phyloP scores from a whole-genome alignment of 2,797 vertebrate species.

The Lithobates sylvaticus region DNA sequence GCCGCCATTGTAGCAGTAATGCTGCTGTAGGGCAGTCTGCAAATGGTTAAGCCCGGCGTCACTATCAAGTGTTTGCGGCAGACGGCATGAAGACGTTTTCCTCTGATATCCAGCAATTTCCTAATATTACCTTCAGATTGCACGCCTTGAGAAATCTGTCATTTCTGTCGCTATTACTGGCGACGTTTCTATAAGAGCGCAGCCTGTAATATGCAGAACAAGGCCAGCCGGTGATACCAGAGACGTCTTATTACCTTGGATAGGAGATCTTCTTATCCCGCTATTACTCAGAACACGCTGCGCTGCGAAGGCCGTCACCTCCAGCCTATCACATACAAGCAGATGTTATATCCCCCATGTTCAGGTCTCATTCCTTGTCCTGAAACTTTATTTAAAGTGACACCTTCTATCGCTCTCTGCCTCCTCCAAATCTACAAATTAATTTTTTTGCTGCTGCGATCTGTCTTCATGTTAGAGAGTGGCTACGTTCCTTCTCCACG shows the following conservation, averaged over 20 bases:
- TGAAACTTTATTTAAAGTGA: no score
- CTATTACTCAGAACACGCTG: neutral
- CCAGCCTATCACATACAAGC: neutral
- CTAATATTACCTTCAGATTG: neutral
- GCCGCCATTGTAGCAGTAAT: no score
- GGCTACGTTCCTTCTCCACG: no score
- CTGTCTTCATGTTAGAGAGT: no score
- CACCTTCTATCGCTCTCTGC: no score
- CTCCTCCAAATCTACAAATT: no score
- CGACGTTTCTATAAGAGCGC: neutral
- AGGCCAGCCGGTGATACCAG: neutral
- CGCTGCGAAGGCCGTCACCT: neutral
- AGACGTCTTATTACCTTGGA: neutral
- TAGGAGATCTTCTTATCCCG: neutral
- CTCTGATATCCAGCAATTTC: neutral
- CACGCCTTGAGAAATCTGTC: neutral
- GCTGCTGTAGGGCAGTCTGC: no score
- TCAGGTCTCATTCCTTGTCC: no score
- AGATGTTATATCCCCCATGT: no score
- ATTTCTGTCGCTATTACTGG: neutral
- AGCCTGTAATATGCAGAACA: neutral
- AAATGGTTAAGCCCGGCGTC: no score
- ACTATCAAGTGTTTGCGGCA: neutral
- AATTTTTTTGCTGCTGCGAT: no score
- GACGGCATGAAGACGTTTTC: neutral